Conservation (phyloP, 2,797 vertebrate species). For the Echiichthys vipera region DNA sequence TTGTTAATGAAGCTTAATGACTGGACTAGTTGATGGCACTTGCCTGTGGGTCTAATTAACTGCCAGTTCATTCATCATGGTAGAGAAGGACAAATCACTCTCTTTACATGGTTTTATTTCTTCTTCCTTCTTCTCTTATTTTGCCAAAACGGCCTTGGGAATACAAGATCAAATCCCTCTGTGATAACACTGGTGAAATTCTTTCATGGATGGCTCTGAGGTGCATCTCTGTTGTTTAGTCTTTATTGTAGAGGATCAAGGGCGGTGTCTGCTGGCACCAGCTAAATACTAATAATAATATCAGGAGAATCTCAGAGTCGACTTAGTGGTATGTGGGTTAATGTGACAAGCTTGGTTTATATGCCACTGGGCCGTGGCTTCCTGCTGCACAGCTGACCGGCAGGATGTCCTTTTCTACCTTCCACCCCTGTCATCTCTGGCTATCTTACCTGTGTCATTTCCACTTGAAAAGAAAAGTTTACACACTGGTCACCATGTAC, state of each 20-base stretch:
- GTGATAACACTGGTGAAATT: constrained; percentile 11
- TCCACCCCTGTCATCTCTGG: too few relatives aligned
- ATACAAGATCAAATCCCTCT: constrained; percentile 29
- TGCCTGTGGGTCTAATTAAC: neutral
- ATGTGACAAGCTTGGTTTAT: constrained; percentile 20
- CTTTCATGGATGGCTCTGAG: constrained; percentile 15
- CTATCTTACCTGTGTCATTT: too few relatives aligned
- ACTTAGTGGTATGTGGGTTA: constrained; percentile 1
- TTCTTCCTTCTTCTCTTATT: constrained; percentile 9
- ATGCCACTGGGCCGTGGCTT: constrained; percentile 30
- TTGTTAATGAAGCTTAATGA: constrained; percentile 25
- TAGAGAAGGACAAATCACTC: constrained; percentile 14
- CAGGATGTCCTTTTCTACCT: constrained; percentile 22
- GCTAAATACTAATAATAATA: constrained; percentile 42
- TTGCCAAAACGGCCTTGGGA: constrained; percentile 17
- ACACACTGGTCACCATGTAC: too few relatives aligned
- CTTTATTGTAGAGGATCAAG: constrained; percentile 30
- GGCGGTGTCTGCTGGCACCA: neutral
- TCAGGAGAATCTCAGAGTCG: constrained; percentile 12
- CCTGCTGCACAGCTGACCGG: constrained; percentile 7
- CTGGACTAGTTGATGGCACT: constrained; percentile 9
- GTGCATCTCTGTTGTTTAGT: neutral
- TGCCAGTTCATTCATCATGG: constrained; percentile 12
- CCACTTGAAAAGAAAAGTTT: too few relatives aligned
- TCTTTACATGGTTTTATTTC: constrained; percentile 7